Evolutionary conservation across 2,888 invertebrate genomes (phyloP), one percentile per base, ranked within the genome.

Genomic region (Hypomecis punctinalis): DNA sequence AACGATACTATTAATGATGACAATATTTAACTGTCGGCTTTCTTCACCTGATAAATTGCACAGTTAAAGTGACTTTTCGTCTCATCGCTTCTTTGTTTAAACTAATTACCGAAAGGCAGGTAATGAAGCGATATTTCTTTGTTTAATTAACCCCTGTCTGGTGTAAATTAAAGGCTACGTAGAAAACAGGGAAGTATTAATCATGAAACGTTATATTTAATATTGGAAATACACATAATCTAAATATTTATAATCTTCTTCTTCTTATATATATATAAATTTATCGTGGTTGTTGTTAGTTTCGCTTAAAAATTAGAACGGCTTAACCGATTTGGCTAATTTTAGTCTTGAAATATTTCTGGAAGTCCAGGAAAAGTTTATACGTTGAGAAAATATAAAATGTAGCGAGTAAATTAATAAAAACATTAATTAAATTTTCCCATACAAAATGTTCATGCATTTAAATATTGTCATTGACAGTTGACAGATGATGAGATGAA

Each of bases 1-100:
- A 86, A 84, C 80, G 82, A 89, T 90, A 87, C 81, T 85, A 90
- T 87, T 89, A 89, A 91, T 89, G 88, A 84, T 76, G 72, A 78
- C 81, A 73, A 88, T 90, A 89, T 90, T 89, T 90, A 83, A 86
- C 84, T 81, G 90, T 84, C 89, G 76, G 80, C 77, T 84, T 79
- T 83, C 80, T 82, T 76, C 79, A 84, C 80, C 81, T 86, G 83
- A 88, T 81, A 84, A 85, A 88, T 86, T 74, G 75, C 68, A 71
- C 70, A 72, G 77, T 79, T 74, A 81, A 79, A 83, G 76, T 81
- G 80, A 81, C 80, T 83, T 80, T 79, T 77, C 77, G 77, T 72
- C 73, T 76, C 71, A 51, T 68, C 72, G 66, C 64, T 59, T 49
- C 53, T 59, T 70, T 73, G 62, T 65, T 61, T 61, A 49, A 66